Conservation (phyloP, 92 coral and sea anemone species). For the Epizoanthus fatuus region DNA sequence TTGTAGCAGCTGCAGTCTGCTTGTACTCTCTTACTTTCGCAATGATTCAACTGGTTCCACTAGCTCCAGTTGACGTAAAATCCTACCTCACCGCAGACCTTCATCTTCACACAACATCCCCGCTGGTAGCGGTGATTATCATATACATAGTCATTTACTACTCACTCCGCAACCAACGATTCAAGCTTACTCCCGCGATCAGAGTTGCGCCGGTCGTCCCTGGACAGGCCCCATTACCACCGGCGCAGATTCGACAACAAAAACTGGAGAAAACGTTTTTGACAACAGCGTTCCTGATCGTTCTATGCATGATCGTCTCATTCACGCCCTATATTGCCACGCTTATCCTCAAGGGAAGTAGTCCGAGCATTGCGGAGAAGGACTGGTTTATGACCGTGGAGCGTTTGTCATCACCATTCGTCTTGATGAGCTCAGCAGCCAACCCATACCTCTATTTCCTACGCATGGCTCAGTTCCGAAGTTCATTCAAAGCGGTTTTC, state of each 20-base stretch:
- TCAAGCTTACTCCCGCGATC: background rate
- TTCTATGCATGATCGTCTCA: background rate
- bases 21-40: background rate
- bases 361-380: background rate
- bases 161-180: background rate
- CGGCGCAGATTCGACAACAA: background rate
- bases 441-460: conserved; percentile 8
- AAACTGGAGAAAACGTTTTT: background rate
- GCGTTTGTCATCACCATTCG: background rate
- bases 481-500: background rate
- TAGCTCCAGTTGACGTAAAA: background rate
- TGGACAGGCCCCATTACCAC: background rate
- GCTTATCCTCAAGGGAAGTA: background rate
- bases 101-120: background rate
- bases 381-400: background rate
- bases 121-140: background rate
- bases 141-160: background rate
- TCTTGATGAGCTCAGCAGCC: conserved; percentile 2
- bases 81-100: background rate
- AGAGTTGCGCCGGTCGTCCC: background rate
- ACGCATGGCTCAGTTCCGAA: background rate
- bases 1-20: background rate
- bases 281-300: background rate
- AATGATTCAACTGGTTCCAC: background rate
- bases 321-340: conserved; percentile 8